Evolutionary conservation across 2,888 invertebrate genomes (phyloP), one percentile per base, ranked within the genome.

Genomic region (Brachypalpus laphriformis): DNA sequence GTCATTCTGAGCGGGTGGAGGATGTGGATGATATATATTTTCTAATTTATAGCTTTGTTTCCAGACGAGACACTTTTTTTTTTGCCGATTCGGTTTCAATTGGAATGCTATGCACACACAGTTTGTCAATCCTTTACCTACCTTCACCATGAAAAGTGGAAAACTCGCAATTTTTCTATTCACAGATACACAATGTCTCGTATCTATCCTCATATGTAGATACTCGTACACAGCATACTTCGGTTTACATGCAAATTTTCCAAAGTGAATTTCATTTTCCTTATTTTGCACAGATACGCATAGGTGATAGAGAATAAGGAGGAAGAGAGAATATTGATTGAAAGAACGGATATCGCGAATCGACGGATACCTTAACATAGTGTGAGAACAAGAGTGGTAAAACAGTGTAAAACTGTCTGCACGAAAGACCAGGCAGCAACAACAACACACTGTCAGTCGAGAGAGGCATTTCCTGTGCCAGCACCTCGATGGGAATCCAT

Each of bases 311-410:
- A 14, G 42, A 11, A 11, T 40, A 28, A n/a, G 42, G 25, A 4
- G 11, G 37, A 11, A n/a, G 66, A 56, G n/a, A 59, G 54, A 63
- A 82, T 72, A 77, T 82, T 77, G 72, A 82, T 82, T 82, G 77
- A 77, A 77, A 49, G 72, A 72, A 68, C 77, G 82, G 66, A 82
- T 83, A 78, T 78, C 78, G 83, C 74, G 68, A 74, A 65, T 83
- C 72, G 78, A 72, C 72, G 56, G 68, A 70, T 74, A 51, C 66
- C 77, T 76, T 34, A 54, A 61, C 66, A 74, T 63, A 68, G 70
- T 78, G 78, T 75, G 83, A 78, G 74, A 78, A 78, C 57, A 63
- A 75, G 75, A 63, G 47, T 75, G 61, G 75, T 75, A 70, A 54
- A 51, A 80, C 57, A 34, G 34, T 66, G 68, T 25, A 81, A 59